Conservation (phyloP, 2,113 vertebrate species). For the Barnardius zonarius region DNA sequence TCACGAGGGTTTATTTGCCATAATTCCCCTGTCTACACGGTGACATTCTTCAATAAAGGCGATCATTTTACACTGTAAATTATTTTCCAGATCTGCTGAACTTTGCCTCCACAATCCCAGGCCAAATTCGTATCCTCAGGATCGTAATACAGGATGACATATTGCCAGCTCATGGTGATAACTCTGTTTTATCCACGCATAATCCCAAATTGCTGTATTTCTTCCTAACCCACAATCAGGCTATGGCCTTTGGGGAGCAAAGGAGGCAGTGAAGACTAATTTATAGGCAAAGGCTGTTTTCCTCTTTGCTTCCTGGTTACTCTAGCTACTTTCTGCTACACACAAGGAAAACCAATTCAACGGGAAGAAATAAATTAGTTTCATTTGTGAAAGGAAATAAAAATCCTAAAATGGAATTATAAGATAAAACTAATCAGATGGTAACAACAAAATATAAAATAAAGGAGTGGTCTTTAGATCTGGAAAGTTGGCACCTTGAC, state of each 20-base stretch:
- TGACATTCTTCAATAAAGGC: background rate
- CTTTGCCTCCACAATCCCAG: background rate
- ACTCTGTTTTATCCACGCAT: background rate
- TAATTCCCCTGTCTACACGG: background rate
- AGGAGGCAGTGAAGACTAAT: slow-evolving; percentile 15
- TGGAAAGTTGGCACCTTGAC: background rate
- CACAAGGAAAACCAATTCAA: background rate
- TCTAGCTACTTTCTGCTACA: background rate
- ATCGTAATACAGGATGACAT: slow-evolving; percentile 1
- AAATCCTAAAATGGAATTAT: background rate
- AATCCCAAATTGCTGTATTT: slow-evolving; percentile 37
- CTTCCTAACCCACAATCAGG: background rate
- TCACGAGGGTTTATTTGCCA: slow-evolving; percentile 7
- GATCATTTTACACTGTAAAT: slow-evolving; percentile 4
- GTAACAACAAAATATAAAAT: background rate
- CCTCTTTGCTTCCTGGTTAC: background rate
- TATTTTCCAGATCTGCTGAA: slow-evolving; percentile 19
- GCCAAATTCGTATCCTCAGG: background rate
- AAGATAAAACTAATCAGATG: background rate
- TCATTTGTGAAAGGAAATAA: background rate
- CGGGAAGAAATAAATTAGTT: background rate
- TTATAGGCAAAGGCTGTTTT: slow-evolving; percentile 1
- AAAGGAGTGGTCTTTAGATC: background rate
- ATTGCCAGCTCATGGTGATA: background rate
- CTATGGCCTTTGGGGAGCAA: background rate